Evolutionary conservation across 1,140 invertebrate genomes (phyloP).

Genomic region (Anadara kagoshimensis): DNA sequence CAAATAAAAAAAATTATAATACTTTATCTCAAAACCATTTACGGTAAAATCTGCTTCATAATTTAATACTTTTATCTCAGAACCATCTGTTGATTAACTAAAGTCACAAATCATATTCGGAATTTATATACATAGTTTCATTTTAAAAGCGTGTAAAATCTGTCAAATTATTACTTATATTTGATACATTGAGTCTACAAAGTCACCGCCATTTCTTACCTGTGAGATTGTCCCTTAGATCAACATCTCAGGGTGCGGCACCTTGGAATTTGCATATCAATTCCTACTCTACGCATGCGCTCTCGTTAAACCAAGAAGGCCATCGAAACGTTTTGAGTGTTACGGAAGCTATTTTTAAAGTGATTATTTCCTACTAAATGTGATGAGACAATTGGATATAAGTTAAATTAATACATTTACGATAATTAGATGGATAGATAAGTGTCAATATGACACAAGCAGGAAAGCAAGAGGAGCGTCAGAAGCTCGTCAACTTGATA

Average conservation of each 20-base stretch:
- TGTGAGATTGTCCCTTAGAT: constrained; percentile 8
- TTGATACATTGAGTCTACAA: too few relatives aligned
- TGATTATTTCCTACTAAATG: constrained; percentile 2
- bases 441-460: constrained; percentile 30
- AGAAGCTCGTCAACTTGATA: constrained; percentile 60
- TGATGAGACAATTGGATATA: constrained; percentile 15
- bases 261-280: constrained; percentile 11
- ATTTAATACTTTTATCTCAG: too few relatives aligned
- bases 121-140: too few relatives aligned
- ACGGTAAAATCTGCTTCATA: too few relatives aligned
- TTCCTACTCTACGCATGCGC: constrained; percentile 13
- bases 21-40: too few relatives aligned
- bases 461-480: constrained; percentile 48
- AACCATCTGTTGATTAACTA: too few relatives aligned
- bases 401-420: not conserved
- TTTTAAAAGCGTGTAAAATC: too few relatives aligned
- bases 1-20: too few relatives aligned
- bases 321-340: constrained; percentile 4
- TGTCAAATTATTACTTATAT: too few relatives aligned
- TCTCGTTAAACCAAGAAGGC: constrained; percentile 6
- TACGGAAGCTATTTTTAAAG: not conserved
- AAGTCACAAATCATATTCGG: too few relatives aligned
- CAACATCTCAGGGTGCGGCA: constrained; percentile 20
- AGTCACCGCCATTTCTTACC: too few relatives aligned
- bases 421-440: constrained; percentile 17